Evolutionary conservation across 2,888 invertebrate genomes (phyloP).

Genomic region (Tetanocera ferruginea): DNA sequence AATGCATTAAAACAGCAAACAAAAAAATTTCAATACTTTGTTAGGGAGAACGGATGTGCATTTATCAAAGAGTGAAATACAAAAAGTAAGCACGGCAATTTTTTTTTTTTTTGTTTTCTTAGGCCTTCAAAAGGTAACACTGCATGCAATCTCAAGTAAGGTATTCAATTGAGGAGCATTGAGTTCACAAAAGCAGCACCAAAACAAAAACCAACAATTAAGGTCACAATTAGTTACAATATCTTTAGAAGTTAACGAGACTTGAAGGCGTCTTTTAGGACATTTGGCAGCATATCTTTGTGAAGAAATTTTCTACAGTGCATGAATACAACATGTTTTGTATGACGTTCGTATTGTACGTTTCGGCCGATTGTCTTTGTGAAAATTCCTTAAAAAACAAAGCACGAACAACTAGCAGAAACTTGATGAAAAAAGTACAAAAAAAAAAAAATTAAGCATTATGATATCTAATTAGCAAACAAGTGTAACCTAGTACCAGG

Average conservation of each 20-base stretch:
- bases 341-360: not conserved
- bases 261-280: not conserved
- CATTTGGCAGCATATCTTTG: constrained; percentile 1
- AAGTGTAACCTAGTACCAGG: constrained; percentile 69
- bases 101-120: not conserved
- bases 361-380: not conserved
- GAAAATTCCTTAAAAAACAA: not conserved
- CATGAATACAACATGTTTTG: not conserved
- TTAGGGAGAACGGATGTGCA: not conserved
- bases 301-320: constrained; percentile 2
- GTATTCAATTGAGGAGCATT: not conserved
- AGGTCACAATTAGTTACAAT: constrained; percentile 32
- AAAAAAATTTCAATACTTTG: not conserved
- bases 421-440: constrained; percentile 38
- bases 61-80: not conserved
- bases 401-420: constrained; percentile 25
- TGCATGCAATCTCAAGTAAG: constrained; percentile 6
- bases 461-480: constrained; percentile 68
- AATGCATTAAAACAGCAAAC: not conserved
- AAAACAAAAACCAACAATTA: constrained; percentile 23
- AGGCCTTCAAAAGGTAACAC: constrained; percentile 15
- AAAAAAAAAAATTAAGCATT: constrained; percentile 62
- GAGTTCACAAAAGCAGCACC: not conserved
- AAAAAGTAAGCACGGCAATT: not conserved
- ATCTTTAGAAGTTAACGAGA: not conserved